These are phyloP conservation scores for Anoura caudifer DNA, from an alignment of 2,113 vertebrate genomes.

Conservation along the genomic window DNA sequence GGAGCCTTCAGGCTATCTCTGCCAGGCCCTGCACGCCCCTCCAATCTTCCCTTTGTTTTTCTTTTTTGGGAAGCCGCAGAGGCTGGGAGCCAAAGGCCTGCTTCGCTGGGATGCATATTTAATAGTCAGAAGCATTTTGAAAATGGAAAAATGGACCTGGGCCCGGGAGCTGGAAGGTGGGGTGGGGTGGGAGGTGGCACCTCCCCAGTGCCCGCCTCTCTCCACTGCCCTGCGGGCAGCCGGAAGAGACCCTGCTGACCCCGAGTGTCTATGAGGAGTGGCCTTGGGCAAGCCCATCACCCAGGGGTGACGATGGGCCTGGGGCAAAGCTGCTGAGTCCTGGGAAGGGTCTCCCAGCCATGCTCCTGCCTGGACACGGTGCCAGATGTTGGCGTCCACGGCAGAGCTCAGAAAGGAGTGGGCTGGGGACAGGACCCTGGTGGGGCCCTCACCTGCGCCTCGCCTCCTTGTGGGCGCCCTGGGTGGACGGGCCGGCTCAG, in stretches of 20 bases:
- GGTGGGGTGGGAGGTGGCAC: fast-evolving
- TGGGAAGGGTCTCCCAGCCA: background rate
- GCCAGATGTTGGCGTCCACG: fast-evolving
- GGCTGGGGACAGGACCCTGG: fast-evolving
- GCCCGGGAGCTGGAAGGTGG: constrained; percentile 1
- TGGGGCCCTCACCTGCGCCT: background rate
- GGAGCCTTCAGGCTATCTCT: background rate
- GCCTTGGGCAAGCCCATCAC: background rate
- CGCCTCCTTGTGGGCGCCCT: fast-evolving
- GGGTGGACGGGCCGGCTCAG: background rate
- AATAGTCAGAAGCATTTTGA: constrained; percentile 44
- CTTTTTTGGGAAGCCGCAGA: background rate
- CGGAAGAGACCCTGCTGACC: background rate
- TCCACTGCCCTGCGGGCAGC: background rate
- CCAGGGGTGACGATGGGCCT: background rate
- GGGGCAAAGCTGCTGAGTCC: background rate
- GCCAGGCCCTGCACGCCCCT: background rate
- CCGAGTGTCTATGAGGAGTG: background rate
- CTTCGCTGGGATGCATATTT: constrained; percentile 42
- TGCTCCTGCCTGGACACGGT: background rate
- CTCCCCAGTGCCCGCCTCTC: background rate
- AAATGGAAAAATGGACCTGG: constrained; percentile 27
- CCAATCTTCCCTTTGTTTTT: background rate
- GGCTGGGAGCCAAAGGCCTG: background rate
- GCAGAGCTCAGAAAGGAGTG: background rate